Conservation (phyloP, 2,888 invertebrate species). For the Cotesia congregata region DNA sequence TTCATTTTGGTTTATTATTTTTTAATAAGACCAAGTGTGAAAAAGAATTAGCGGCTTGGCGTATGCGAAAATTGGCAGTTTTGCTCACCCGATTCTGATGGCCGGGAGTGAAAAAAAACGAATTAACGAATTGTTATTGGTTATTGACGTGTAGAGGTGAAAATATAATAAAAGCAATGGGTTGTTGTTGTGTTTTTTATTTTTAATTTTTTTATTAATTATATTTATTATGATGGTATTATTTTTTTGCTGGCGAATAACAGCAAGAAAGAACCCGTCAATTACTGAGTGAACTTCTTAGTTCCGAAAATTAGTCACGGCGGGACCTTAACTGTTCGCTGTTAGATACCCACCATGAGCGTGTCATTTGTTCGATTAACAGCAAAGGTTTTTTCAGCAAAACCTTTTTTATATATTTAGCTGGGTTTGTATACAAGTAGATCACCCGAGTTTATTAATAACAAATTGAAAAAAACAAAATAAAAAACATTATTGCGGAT, state of each 20-base stretch:
- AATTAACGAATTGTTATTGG: background rate
- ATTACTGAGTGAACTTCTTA: constrained; percentile 41
- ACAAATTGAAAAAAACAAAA: background rate
- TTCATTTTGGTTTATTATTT: background rate
- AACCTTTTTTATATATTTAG: constrained; percentile 29
- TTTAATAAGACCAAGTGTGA: constrained; percentile 13
- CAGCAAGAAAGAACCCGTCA: constrained; percentile 39
- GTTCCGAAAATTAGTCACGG: constrained; percentile 51
- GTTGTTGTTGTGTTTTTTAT: background rate
- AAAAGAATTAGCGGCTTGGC: background rate
- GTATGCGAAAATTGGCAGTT: constrained; percentile 8
- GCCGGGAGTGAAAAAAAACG: background rate
- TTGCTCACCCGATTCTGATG: background rate
- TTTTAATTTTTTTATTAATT: background rate
- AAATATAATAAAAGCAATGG: constrained; percentile 9
- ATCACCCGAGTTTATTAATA: background rate
- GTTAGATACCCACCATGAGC: constrained; percentile 52
- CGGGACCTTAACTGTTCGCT: constrained; percentile 43
- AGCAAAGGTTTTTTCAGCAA: constrained; percentile 44
- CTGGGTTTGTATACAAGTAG: background rate
- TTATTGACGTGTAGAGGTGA: background rate
- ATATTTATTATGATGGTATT: background rate
- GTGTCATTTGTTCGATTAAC: constrained; percentile 63
- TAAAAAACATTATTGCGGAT: background rate
- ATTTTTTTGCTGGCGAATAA: background rate